Evolutionary conservation across 2,888 invertebrate genomes (phyloP), one percentile per base, ranked within the genome.

Genomic region (Caenorhabditis sp.): DNA sequence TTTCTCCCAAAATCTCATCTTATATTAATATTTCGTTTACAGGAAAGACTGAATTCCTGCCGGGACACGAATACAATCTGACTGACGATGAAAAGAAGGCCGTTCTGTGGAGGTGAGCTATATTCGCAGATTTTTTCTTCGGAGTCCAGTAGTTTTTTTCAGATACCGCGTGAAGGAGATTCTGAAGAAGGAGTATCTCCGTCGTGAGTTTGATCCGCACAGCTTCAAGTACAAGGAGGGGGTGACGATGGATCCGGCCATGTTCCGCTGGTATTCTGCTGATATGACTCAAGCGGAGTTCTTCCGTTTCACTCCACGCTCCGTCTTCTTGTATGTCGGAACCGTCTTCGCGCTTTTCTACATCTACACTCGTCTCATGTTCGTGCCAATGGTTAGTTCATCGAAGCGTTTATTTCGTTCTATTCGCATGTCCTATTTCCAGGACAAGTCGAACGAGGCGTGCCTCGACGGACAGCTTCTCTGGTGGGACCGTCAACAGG

Each of bases 251-350:
- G 89, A 89, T 61, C 89, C 89, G 6, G 87, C 88, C 3, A 86
- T 89, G 86, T 89, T 89, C 83, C 86, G 89, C 27, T 89, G 89
- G 89, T 89, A 89, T 73, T 86, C 89, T 7, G 84, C 86, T 37
- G 88, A 89, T 61, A 89, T 89, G 88, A 86, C 85, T 5, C 86
- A 85, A 59, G 83, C 85, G 4, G 89, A 89, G 61, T 83, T 83
- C 80, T 86, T 89, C 81, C 87, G 89, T 30, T 75, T 80, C 62
- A 89, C 89, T 9, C 89, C 89, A 9, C 78, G 77, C 30, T 68
- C 82, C 22, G 83, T 88, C 15, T 84, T 88, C 71, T 76, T 88
- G 22, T 88, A 86, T 77, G 81, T 84, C 35, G 87, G 85, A 48
- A 63, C 78, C 9, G 73, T 83, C 26, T 70, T 88, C 52, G 78